Evolutionary conservation across 2,113 vertebrate species (phyloP).

Genomic region (Pavo muticus): DNA sequence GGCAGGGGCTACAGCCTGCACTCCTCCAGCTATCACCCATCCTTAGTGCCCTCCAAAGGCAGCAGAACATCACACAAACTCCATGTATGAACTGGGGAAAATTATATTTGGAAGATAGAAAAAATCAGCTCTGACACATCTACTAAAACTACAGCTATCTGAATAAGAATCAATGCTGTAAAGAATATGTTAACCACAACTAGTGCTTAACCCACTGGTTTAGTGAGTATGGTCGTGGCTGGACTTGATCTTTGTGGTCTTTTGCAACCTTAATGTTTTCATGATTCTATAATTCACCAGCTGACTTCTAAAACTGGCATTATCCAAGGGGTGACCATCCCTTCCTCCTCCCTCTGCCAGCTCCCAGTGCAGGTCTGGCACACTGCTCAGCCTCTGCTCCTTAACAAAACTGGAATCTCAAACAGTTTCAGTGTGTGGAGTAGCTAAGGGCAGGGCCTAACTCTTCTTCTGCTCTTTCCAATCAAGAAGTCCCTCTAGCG

Average conservation of each 20-base stretch:
- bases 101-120: not conserved
- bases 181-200: not conserved
- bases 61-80: not conserved
- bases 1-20: not conserved
- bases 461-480: not conserved
- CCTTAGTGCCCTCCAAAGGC: not conserved
- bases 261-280: no score
- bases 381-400: not conserved
- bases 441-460: not conserved
- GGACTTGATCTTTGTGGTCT: no score
- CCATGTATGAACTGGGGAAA: not conserved
- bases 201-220: no score
- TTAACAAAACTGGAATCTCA: not conserved
- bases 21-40: no score
- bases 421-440: accelerated
- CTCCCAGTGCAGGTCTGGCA: not conserved
- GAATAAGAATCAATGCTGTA: not conserved
- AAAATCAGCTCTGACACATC: not conserved
- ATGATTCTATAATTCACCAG: not conserved
- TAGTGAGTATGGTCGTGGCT: no score
- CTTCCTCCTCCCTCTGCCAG: not conserved
- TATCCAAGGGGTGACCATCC: accelerated
- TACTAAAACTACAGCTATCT: not conserved
- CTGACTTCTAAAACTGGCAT: not conserved
- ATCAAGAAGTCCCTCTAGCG: not conserved